Base-by-base conservation (phyloP, 2,888 invertebrate genomes). In the Drosophila longiperda region DNA sequence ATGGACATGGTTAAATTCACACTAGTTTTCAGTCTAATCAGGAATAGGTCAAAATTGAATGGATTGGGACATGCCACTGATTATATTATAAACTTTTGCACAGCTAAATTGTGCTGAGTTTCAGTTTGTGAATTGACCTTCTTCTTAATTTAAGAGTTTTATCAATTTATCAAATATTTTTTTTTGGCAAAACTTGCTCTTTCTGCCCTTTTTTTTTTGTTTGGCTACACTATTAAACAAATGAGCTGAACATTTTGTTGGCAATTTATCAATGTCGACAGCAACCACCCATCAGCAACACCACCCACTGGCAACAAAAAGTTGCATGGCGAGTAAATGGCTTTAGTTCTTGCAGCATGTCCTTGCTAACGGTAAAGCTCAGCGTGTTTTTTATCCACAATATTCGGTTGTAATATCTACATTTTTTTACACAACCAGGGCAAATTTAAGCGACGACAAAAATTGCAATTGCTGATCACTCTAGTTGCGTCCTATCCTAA, bases 341-440 rank as follows among this genome's bases (percentile, higher is more conserved):
- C 26, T 34, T 74, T 69, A 85, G 83, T 87, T n/a, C 26, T 55
- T 52, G 59, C 52, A 54, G 57, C 54, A 89, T 87, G 84, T 74
- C 87, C 54, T 57, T 49, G 54, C 67, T 84, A 67, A 81, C 76
- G 67, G 59, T 33, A 48, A 17, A 60, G 50, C 36, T 88, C 48
- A 67, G 70, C 38, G 42, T 76, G 20, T 59, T 4, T 61, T 49
- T 36, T 89, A 69, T 20, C 70, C 62, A 71, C 70, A 23, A 29
- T 75, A 17, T 52, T 67, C 15, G 75, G 82, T 8, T 81, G 76
- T 62, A 81, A 89, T 55, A 66, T 89, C 23, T 89, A 62, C 50
- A 60, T 26, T 12, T 73, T 64, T 33, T 6, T 23, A 23, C 50
- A 48, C 8, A 23, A 64, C 12, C 34, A 15, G 8, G 33, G 58